phyloP scores from a whole-genome alignment of 2,797 vertebrate species.

The Champsocephalus esox region DNA sequence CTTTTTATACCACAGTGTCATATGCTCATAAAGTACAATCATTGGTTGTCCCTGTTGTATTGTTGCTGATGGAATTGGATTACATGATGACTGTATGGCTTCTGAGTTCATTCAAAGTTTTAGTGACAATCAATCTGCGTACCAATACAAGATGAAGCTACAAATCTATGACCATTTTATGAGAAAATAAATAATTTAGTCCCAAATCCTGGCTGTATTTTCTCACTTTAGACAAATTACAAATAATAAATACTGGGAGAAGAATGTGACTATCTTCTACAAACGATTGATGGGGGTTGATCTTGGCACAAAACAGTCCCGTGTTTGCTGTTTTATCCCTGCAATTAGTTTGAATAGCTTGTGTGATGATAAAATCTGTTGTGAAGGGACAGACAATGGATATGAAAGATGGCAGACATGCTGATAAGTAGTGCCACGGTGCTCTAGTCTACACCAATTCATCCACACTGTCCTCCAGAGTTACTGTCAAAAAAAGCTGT shows the following conservation, averaged over 20 bases:
- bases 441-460: conserved; percentile 11
- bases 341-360: conserved; percentile 22
- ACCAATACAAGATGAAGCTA: conserved; percentile 2
- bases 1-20: background rate
- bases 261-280: conserved; percentile 4
- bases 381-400: conserved; percentile 7
- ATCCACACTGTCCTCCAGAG: conserved; percentile 40
- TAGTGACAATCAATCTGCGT: conserved; percentile 9
- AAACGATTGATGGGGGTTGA: conserved; percentile 21
- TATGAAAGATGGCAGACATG: conserved; percentile 14
- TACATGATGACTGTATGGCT: conserved; percentile 39
- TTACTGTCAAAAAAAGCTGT: conserved; percentile 20
- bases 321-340: conserved; percentile 21
- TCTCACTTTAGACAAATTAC: conserved; percentile 7
- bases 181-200: conserved; percentile 3
- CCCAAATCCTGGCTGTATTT: background rate
- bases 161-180: background rate
- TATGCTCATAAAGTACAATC: conserved; percentile 29
- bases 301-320: conserved; percentile 12
- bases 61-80: conserved; percentile 22
- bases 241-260: conserved; percentile 16
- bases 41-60: conserved; percentile 33
- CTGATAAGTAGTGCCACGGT: background rate
- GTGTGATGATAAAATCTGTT: conserved; percentile 29
- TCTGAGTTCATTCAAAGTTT: conserved; percentile 25